phyloP scores from a whole-genome alignment of 2,113 vertebrate species.

The Numenius arquata region DNA sequence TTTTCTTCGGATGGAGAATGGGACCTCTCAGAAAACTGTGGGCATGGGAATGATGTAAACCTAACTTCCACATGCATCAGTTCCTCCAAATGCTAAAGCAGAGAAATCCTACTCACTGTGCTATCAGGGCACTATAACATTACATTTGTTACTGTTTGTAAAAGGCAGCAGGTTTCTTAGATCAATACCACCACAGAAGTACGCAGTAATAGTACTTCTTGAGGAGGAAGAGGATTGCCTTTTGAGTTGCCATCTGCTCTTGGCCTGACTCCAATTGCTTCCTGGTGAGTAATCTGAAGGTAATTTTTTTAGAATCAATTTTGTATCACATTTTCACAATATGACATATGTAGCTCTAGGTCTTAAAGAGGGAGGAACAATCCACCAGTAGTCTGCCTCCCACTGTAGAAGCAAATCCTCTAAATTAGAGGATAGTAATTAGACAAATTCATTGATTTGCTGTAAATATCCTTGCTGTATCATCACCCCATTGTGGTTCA shows the following conservation, averaged over 20 bases:
- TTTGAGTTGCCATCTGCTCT: slow-evolving; percentile 66
- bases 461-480: slow-evolving; percentile 14
- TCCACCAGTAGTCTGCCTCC: slow-evolving; percentile 22
- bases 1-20: background rate
- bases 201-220: slow-evolving; percentile 42
- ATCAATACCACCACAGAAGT: slow-evolving; percentile 19
- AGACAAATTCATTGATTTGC: slow-evolving; percentile 36
- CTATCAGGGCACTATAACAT: background rate
- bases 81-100: background rate
- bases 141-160: background rate
- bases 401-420: slow-evolving; percentile 19
- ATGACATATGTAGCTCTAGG: slow-evolving; percentile 35
- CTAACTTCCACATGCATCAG: background rate
- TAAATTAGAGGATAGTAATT: slow-evolving; percentile 24
- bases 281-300: slow-evolving; percentile 34
- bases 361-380: slow-evolving; percentile 17
- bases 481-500: background rate
- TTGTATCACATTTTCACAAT: slow-evolving; percentile 41
- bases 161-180: slow-evolving; percentile 32
- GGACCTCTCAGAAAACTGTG: background rate
- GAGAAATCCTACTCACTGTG: background rate
- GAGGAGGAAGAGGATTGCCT: slow-evolving; percentile 57
- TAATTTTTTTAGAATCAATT: slow-evolving; percentile 62
- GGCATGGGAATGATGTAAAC: background rate
- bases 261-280: slow-evolving; percentile 59